These are phyloP conservation scores for Heteromyza rotundicornis DNA, from an alignment of 2,888 invertebrate genomes.

Conservation along the genomic window DNA sequence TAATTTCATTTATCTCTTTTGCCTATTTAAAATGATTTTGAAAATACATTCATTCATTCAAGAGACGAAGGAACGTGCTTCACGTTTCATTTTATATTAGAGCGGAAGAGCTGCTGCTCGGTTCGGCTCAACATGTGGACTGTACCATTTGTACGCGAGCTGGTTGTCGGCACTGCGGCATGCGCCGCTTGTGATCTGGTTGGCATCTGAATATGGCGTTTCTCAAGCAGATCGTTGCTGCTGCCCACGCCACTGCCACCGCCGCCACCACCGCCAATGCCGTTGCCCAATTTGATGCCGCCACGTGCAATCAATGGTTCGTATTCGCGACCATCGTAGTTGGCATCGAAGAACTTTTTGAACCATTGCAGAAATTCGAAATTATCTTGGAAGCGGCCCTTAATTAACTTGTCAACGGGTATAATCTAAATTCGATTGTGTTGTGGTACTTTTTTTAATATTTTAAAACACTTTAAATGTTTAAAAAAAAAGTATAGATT, in stretches of 20 bases:
- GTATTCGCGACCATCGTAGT: conserved; percentile 97
- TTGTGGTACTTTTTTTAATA: too few relatives aligned
- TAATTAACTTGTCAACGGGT: conserved; percentile 98
- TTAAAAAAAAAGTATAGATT: not conserved
- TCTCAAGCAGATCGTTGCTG: conserved; percentile 55
- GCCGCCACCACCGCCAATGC: conserved; percentile 61
- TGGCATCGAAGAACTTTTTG: conserved; percentile 99
- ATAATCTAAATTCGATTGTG: conserved; percentile 75
- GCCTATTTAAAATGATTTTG: too few relatives aligned
- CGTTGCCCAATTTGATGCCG: conserved; percentile 79
- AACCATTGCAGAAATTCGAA: conserved; percentile 99
- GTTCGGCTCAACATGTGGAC: not conserved
- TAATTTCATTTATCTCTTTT: too few relatives aligned
- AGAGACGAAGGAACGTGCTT: conserved; percentile 36
- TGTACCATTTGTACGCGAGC: conserved; percentile 33
- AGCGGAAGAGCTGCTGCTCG: conserved; percentile 8
- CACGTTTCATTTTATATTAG: conserved; percentile 31
- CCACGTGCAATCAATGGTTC: conserved; percentile 89
- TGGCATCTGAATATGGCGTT: conserved; percentile 57
- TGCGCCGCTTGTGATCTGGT: conserved; percentile 33
- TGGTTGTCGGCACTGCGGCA: conserved; percentile 26
- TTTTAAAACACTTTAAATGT: too few relatives aligned
- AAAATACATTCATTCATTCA: too few relatives aligned
- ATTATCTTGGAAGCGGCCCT: conserved; percentile 99
- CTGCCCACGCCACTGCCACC: conserved; percentile 65